phyloP scores from a whole-genome alignment of 2,797 vertebrate species.

The Todus mexicanus region DNA sequence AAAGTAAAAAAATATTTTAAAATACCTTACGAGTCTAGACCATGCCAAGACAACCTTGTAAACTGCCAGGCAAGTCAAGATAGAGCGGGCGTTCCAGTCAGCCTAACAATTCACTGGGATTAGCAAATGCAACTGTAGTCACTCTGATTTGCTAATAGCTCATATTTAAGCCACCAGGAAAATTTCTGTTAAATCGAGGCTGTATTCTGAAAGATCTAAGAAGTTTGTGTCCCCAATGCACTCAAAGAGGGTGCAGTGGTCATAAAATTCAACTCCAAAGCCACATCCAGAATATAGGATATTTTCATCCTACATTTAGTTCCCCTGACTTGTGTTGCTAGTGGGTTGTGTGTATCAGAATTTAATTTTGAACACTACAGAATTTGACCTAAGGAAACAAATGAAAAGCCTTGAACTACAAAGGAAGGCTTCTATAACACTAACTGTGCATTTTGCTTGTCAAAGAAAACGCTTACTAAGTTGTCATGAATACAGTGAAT shows the following conservation, averaged over 20 bases:
- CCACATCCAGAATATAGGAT: background rate
- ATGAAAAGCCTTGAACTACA: slow-evolving; percentile 11
- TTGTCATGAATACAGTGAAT: slow-evolving; percentile 17
- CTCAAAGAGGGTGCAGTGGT: background rate
- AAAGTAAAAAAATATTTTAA: background rate
- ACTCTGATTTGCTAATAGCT: background rate
- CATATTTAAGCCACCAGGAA: background rate
- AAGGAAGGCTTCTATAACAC: background rate
- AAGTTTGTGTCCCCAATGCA: background rate
- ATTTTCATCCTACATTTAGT: background rate
- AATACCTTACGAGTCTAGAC: background rate
- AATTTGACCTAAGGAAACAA: slow-evolving; percentile 1
- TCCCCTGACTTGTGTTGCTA: background rate
- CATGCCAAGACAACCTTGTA: background rate
- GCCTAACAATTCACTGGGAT: background rate
- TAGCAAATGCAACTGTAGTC: background rate
- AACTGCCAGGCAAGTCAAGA: background rate
- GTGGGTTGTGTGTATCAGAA: background rate
- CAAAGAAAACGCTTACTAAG: slow-evolving; percentile 49
- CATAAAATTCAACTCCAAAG: background rate
- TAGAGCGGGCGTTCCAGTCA: slow-evolving; percentile 1
- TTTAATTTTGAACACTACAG: background rate
- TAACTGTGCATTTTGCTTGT: slow-evolving; percentile 10
- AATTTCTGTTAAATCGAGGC: background rate
- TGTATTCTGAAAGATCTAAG: background rate